A percentile compares a stretch with the other conserved stretches of the same genome.
phyloP scores from a whole-genome alignment of 1,140 invertebrate genomes.

The honey bee (Apis mellifera) region DNA sequence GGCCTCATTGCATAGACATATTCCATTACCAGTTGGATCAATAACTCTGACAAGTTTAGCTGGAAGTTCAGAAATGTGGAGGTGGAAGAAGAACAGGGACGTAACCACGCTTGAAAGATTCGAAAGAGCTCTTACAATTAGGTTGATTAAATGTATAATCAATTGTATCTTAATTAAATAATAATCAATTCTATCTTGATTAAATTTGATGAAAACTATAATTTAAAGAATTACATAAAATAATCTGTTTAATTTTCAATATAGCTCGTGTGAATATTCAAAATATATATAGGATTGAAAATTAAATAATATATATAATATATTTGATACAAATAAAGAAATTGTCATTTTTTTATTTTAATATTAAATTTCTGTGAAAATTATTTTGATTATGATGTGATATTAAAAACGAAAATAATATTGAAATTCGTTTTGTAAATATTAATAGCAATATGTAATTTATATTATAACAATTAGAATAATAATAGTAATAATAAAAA shows the following conservation, averaged over 20 bases:
- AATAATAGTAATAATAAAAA: neutral
- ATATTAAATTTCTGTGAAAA: too few relatives aligned
- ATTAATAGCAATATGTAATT: neutral
- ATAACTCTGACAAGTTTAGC: slow-evolving; percentile 59
- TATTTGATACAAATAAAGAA: neutral
- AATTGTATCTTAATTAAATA: neutral
- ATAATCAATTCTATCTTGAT: neutral
- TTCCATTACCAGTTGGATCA: slow-evolving; percentile 52
- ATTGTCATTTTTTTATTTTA: neutral
- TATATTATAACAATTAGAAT: neutral
- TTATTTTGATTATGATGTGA: too few relatives aligned
- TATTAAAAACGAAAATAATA: too few relatives aligned
- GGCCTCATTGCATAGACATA: slow-evolving; percentile 60
- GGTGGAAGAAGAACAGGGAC: slow-evolving; percentile 37
- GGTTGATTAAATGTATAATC: neutral
- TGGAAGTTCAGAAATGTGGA: slow-evolving; percentile 48
- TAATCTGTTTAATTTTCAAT: neutral
- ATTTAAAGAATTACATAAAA: neutral
- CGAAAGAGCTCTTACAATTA: neutral
- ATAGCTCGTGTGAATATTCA: neutral
- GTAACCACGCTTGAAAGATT: slow-evolving; percentile 30
- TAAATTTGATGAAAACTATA: neutral
- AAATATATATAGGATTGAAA: neutral
- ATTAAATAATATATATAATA: neutral
- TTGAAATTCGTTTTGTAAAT: neutral